Evolutionary conservation across 2,888 invertebrate genomes (phyloP).

Genomic region (Invenusta paracnida): DNA sequence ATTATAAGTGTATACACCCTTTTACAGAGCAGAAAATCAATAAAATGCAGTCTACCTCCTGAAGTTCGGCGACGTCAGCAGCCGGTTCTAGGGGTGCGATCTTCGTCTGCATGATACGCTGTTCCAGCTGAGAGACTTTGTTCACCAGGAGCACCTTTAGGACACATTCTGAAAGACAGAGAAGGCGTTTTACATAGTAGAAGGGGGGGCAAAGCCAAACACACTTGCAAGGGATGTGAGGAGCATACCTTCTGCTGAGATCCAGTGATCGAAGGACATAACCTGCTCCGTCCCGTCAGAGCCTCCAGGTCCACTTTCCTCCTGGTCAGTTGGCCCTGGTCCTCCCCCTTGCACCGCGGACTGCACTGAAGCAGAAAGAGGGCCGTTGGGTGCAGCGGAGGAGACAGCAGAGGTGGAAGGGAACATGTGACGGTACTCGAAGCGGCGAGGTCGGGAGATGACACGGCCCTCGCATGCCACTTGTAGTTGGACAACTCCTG

Average conservation of each 20-base stretch:
- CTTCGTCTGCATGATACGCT: conserved; percentile 27
- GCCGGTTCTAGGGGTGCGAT: neutral
- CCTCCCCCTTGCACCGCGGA: no score
- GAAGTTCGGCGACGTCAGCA: neutral
- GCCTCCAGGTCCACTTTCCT: neutral
- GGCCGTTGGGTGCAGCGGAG: neutral
- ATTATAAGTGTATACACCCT: no score
- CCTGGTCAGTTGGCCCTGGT: neutral
- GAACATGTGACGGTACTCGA: conserved; percentile 71
- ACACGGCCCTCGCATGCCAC: conserved; percentile 84
- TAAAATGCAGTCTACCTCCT: no score
- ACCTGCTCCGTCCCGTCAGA: neutral
- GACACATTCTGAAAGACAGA: neutral
- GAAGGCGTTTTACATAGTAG: no score
- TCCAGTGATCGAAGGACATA: neutral
- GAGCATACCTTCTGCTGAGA: neutral
- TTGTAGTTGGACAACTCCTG: conserved; percentile 80
- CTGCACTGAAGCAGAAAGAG: neutral
- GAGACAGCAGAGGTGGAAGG: conserved; percentile 19
- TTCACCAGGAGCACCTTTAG: conserved; percentile 8
- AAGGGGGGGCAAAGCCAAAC: no score
- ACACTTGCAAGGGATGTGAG: neutral
- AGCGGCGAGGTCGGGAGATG: conserved; percentile 83
- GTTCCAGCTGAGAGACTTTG: neutral
- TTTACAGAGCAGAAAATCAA: no score